Base-by-base conservation (phyloP, 2,888 invertebrate species). In the Sinodicranocentrus sp. region DNA sequence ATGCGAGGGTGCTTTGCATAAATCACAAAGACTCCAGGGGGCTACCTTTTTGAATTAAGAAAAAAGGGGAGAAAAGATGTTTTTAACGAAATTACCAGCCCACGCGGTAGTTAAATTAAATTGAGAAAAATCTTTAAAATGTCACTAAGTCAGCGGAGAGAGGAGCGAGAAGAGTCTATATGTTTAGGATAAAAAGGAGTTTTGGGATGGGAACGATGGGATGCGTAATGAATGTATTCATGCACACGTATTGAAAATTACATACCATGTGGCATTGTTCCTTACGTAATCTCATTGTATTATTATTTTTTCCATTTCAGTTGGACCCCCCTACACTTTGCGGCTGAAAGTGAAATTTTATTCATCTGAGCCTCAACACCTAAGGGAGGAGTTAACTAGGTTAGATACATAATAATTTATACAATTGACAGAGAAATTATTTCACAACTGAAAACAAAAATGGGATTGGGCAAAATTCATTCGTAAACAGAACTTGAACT, bases 291-390 rank as follows among this genome's bases (percentile, higher is more conserved):
- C 6, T 43, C 6, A 61, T n/a, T 61, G 2, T 65, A 77, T 70
- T 78, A 26, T 63, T 52, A 54, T 33, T 44, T 65, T 79, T 63
- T 39, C 65, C 48, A 87, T 85, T 92, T 13, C 90, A 95, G 96
- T 98, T 92, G 99, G 99, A 15, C 99, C 99, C 79, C 99, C 99
- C 1, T 99, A 97, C 90, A 98, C 98, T 70, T 94, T 99, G 89
- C 93, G 97, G 82, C 93, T 99, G 68, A 95, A 96, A 92, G 99
- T 99, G 1, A 99, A 99, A 91, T 99, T 99, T 92, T 99, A 99
- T 92, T 98, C 99, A 1, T 98, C 98, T 0, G 99, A 99, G 91
- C 99, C 99, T 6, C 98, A 97, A 90, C 96, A 97, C 89, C 92
- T 99, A 84, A 94, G 98, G 82, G 99, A 99, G 92, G 99, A 99